These are phyloP conservation scores for Operophtera brumata DNA, from an alignment of 2,888 invertebrate genomes.

Conservation along the genomic window DNA sequence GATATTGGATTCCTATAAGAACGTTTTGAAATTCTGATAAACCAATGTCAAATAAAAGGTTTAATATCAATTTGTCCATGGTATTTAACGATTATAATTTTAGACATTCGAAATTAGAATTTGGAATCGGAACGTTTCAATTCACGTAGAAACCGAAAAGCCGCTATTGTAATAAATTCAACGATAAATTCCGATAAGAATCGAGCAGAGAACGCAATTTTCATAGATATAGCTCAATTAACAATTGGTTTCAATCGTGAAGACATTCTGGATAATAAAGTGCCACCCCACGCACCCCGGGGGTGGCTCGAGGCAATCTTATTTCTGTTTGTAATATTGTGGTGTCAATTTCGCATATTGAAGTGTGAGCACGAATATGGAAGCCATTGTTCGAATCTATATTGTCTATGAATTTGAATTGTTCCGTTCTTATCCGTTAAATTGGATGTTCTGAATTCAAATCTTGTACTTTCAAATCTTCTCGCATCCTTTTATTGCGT, in stretches of 20 bases:
- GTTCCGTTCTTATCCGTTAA: slow-evolving; percentile 52
- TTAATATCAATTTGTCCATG: background rate
- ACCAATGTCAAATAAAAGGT: slow-evolving; percentile 18
- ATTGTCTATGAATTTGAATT: slow-evolving; percentile 66
- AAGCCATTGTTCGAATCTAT: slow-evolving; percentile 60
- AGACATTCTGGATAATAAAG: slow-evolving; percentile 78
- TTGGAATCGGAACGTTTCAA: slow-evolving; percentile 52
- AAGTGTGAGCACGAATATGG: slow-evolving; percentile 71
- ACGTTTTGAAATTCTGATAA: slow-evolving; percentile 16
- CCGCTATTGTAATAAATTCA: slow-evolving; percentile 69
- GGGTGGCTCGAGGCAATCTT: slow-evolving; percentile 72
- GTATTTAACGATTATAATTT: slow-evolving; percentile 21
- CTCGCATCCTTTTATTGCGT: slow-evolving; percentile 18
- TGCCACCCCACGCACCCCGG: slow-evolving; percentile 55
- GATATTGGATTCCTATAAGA: slow-evolving; percentile 13
- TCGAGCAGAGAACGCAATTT: slow-evolving; percentile 75
- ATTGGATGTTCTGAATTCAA: slow-evolving; percentile 43
- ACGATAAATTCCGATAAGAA: slow-evolving; percentile 77
- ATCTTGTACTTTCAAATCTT: slow-evolving; percentile 27
- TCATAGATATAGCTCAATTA: slow-evolving; percentile 81
- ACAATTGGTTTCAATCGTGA: slow-evolving; percentile 80
- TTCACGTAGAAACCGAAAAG: slow-evolving; percentile 58
- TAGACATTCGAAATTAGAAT: slow-evolving; percentile 47
- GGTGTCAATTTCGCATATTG: slow-evolving; percentile 80
- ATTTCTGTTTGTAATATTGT: slow-evolving; percentile 80